phyloP scores from a whole-genome alignment of 1,140 invertebrate species.

The Aphidius gifuensis region DNA sequence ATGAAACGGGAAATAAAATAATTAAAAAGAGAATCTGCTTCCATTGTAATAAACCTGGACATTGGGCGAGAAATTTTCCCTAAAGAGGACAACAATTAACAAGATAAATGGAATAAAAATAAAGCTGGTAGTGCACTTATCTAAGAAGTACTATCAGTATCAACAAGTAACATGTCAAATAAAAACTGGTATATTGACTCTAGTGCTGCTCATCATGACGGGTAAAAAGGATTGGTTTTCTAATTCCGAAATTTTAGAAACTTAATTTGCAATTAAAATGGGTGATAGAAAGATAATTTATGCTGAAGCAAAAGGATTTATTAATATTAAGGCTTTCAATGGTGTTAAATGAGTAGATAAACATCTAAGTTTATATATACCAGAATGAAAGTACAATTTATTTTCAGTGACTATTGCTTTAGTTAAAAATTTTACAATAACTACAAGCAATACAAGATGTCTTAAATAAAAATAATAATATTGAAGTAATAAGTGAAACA shows the following conservation, averaged over 20 bases:
- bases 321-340: slow-evolving; percentile 11
- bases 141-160: slow-evolving; percentile 6
- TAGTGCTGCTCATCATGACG: slow-evolving; percentile 32
- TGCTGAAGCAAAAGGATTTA: slow-evolving; percentile 20
- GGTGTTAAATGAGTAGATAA: slow-evolving; percentile 20
- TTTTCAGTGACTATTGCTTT: slow-evolving; percentile 15
- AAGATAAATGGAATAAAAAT: neutral
- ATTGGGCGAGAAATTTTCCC: slow-evolving; percentile 11
- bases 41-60: slow-evolving; percentile 23
- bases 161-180: neutral
- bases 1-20: neutral
- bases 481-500: slow-evolving; percentile 12
- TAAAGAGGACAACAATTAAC: slow-evolving; percentile 4
- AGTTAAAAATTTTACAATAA: slow-evolving; percentile 6
- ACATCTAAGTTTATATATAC: slow-evolving; percentile 38
- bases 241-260: slow-evolving; percentile 5
- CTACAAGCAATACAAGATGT: neutral
- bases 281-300: slow-evolving; percentile 23
- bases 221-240: slow-evolving; percentile 18
- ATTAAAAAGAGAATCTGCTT: slow-evolving; percentile 16
- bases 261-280: slow-evolving; percentile 9
- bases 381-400: slow-evolving; percentile 30
- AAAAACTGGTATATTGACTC: slow-evolving; percentile 27
- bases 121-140: neutral
- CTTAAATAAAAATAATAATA: slow-evolving; percentile 4